Evolutionary conservation across 2,888 invertebrate species (phyloP).

Genomic region (Tetanocera ferruginea): DNA sequence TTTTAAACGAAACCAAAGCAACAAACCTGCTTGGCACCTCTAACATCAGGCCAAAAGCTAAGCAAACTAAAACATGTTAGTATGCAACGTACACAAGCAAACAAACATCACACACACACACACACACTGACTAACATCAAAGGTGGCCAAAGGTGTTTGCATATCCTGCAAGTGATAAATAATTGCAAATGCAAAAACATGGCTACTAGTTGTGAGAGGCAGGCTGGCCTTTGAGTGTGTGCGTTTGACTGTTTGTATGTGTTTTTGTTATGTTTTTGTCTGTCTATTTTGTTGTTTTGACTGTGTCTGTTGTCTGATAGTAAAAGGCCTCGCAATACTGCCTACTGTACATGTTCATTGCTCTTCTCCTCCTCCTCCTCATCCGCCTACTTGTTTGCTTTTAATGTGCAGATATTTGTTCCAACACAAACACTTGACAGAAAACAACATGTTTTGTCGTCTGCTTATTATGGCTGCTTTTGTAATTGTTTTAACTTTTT

Average conservation of each 20-base stretch:
- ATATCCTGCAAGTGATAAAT: slow-evolving; percentile 33
- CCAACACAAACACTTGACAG: slow-evolving; percentile 23
- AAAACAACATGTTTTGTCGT: slow-evolving; percentile 21
- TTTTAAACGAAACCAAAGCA: not conserved
- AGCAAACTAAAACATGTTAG: slow-evolving; percentile 7
- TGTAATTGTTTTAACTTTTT: too few species aligned
- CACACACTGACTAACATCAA: not conserved
- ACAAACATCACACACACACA: not conserved
- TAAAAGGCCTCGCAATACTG: not conserved
- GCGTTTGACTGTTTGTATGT: not conserved
- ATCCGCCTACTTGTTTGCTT: not conserved
- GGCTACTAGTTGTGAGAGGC: slow-evolving; percentile 3
- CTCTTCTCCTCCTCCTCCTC: not conserved
- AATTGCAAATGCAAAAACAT: slow-evolving; percentile 34
- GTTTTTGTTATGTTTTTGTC: not conserved
- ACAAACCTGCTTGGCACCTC: slow-evolving; percentile 1
- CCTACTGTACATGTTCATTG: not conserved
- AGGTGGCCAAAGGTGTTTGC: slow-evolving; percentile 18
- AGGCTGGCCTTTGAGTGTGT: not conserved
- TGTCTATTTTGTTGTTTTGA: not conserved
- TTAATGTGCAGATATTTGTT: slow-evolving; percentile 6
- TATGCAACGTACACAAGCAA: not conserved
- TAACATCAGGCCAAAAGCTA: slow-evolving; percentile 15
- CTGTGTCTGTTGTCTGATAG: not conserved
- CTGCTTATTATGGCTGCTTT: not conserved